Conservation (phyloP, 2,797 vertebrate genomes). For the Sebastes diploproa region DNA sequence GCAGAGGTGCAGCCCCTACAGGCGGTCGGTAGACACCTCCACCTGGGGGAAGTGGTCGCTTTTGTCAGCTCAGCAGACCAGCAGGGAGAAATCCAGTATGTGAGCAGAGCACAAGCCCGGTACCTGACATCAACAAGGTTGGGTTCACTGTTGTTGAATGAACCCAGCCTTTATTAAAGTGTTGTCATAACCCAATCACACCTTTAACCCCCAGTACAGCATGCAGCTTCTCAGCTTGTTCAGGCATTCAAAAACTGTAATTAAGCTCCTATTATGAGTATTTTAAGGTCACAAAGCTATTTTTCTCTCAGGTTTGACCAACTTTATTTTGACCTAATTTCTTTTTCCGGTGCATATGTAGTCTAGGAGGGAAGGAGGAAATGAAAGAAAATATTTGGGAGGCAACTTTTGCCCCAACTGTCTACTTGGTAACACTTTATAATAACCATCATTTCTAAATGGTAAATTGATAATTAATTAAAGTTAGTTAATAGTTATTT, state of each 20-base stretch:
- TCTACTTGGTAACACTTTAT: too few relatives aligned
- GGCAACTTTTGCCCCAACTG: too few relatives aligned
- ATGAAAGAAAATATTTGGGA: too few relatives aligned
- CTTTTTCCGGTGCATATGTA: background rate
- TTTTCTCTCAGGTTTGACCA: background rate
- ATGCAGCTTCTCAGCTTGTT: background rate
- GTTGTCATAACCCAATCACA: background rate
- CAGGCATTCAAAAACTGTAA: background rate
- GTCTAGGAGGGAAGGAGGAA: too few relatives aligned
- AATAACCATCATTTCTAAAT: too few relatives aligned
- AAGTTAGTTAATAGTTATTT: too few relatives aligned
- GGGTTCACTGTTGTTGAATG: background rate
- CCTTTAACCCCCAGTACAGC: background rate
- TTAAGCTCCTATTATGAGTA: background rate
- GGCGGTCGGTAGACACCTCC: constrained; percentile 41
- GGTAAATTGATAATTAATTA: too few relatives aligned
- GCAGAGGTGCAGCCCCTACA: constrained; percentile 67
- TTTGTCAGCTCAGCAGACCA: background rate
- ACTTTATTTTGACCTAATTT: background rate
- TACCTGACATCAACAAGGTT: background rate
- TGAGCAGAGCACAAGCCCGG: too few relatives aligned
- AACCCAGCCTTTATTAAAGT: background rate
- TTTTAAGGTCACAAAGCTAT: too few relatives aligned
- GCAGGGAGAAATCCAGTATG: background rate
- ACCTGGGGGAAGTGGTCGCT: constrained; percentile 37